Evolutionary conservation across 2,113 vertebrate species (phyloP), one percentile per base, ranked within the genome.

Genomic region (Uropsilus gracilis): DNA sequence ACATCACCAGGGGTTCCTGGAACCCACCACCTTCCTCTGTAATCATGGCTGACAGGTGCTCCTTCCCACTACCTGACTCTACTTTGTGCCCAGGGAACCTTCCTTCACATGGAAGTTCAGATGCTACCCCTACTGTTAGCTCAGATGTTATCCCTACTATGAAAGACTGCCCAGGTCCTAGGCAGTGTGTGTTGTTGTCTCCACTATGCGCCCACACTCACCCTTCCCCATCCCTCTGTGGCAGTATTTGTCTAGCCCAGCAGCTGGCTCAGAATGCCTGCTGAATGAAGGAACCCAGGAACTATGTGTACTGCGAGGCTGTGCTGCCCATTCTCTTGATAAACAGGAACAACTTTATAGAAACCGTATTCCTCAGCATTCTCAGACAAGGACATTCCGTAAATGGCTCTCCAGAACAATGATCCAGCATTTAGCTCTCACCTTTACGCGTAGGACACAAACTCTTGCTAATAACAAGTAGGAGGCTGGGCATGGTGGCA

Each of bases 311-410:
- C 39, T 61, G 14, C 39, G 44, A 81, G 48, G 26, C 42, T 85
- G 26, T 64, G 61, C 6, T 87, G 32, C 9, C 66, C 26, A 66
- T 44, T 90, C 34, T 90, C 66, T 42, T 86, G 50, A 82, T n/a
- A 71, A 75, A 66, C 0, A 81, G 68, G 63, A 96, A 34, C 24
- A 42, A 64, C 3, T 59, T 80, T 42, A 91, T 18, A 92, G 77
- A 86, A 90, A 84, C 75, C 53, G 32, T 55, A 91, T 48, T 75
- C 48, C 48, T 94, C 73, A 78, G 57, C 39, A 68, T 72, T 90
- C 72, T 75, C 57, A 76, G 72, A 68, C 55, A 93, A 64, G 77
- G 34, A 95, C 76, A 86, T 91, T 81, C 78, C 63, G 91, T 6
- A 63, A 30, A 44, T 13, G 16, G 61, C 44, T 86, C 77, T n/a